Base-by-base conservation (phyloP, 2,113 vertebrate species). In the Atherinomorus stipes region DNA sequence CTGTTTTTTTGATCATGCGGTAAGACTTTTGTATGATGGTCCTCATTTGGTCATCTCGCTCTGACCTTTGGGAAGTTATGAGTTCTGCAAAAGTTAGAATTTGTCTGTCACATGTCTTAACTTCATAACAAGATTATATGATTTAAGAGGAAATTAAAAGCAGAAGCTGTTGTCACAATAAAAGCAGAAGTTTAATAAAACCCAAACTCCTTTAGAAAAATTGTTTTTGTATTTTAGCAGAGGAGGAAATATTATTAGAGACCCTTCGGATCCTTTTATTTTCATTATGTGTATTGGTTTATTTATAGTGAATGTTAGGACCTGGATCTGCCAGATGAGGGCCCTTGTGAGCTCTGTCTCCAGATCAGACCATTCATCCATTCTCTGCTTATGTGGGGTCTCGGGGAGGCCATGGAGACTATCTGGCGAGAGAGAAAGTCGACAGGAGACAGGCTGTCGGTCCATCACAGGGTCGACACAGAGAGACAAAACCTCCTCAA, bases 81-180 rank as follows among this genome's bases (percentile, higher is more conserved):
- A n/a, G 21, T 57, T 2, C 2, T 40, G 54, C n/a, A 56, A 13
- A 67, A 16, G 9, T 67, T 56, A 19, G 70, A 47, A 7, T n/a
- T n/a, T 19, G 34, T 11, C 50, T 64, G 21, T 66, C 66, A 58
- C 56, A 56, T 59, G 74, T 58, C 59, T 40, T 4, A n/a, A 74
- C 22, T 56, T 64, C 56, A 68, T 28, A 50, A 69, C 75, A 19
- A 12, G 37, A 54, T 77, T 66, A 25, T 9, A 31, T 22, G 0
- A 47, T 70, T 28, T 70, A 42, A 61, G 2, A 73, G 70, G 65
- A 79, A 85, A 71, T 70, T 25, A 78, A 72, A 74, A 47, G 19
- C 38, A 80, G 74, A 83, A 69, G 71, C 38, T 67, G 18, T 18
- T 37, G 1, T 21, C 18, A 25, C 34, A 2, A 37, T 28, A 7